Base-by-base conservation (phyloP, 1,140 invertebrate species). In the Daktulosphaira vitifoliae region DNA sequence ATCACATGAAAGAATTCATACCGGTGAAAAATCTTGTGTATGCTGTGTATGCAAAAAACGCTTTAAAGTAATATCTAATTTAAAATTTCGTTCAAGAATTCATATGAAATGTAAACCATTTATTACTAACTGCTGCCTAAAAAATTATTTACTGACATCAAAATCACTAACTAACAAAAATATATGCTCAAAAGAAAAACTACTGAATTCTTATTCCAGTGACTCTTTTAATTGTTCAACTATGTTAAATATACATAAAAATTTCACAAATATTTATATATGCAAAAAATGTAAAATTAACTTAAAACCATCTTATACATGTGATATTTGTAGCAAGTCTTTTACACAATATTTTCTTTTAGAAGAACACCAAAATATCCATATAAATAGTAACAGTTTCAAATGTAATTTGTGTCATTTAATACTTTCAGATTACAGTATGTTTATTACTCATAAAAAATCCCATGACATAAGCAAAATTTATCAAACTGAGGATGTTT, bases 1-100 rank as follows among this genome's bases (percentile, higher is more conserved):
- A 33, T 33, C 18, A 1, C 56, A 62, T 48, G 56, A 62, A 33
- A 44, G 1, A 62, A 62, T 2, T 15, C 56, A 62, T 8, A 48
- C 42, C 3, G 6, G 6, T 5, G 42, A 46, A 62, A 62, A 29
- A 20, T 39, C 56, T 29, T 62, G 29, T 1, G 46, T 16, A n/a
- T 62, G 56, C 15, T 6, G 29, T 46, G 29, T 48, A 29, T 62
- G 56, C 20, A 16, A 20, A 1, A 33, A 62, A 46, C 44, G 56
- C 38, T 62, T 48, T 62, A 22, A 38, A 22, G 25, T 33, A 4
- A 15, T 16, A n/a, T 62, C 42, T 1, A 62, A 62, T 46, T 48
- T 62, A 33, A 62, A 46, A 46, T 26, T 46, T n/a, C 56, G 46
- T 48, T 48, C 38, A 20, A 46, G 7, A 48, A 23, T 20, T 9